Percentiles rank a stretch among this genome's conserved stretches.
phyloP scores from a whole-genome alignment of 2,113 vertebrate genomes.

The Sander lucioperca region DNA sequence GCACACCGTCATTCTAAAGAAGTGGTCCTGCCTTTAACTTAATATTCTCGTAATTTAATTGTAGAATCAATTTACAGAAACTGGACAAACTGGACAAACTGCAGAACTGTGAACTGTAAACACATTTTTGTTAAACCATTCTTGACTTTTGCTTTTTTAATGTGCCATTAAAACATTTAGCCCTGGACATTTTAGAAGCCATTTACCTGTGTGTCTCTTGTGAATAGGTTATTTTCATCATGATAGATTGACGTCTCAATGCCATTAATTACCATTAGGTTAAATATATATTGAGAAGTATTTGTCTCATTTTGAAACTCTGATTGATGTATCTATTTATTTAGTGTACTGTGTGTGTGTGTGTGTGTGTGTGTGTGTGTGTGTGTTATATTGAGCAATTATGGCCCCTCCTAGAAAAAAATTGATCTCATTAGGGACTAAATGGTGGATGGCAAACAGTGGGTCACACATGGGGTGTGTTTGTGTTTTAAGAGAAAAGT shows the following conservation, averaged over 20 bases:
- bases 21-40: not conserved
- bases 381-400: constrained; percentile 74
- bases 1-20: not conserved
- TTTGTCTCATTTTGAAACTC: constrained; percentile 67
- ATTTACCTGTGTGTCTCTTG: constrained; percentile 24
- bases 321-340: constrained; percentile 65
- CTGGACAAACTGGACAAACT: not conserved
- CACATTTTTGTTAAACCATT: not conserved
- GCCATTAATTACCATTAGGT: constrained; percentile 74
- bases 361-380: constrained; percentile 12
- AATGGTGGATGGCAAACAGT: constrained; percentile 71
- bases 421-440: constrained; percentile 76
- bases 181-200: constrained; percentile 26
- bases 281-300: constrained; percentile 73
- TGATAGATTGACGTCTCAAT: constrained; percentile 55
- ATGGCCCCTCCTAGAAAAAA: constrained; percentile 63
- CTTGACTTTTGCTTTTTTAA: not conserved
- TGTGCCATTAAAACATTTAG: constrained; percentile 27
- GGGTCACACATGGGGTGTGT: constrained; percentile 68
- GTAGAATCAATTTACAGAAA: not conserved
- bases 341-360: not conserved
- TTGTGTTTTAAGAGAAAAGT: constrained; percentile 61
- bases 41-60: not conserved
- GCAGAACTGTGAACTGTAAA: not conserved
- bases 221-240: constrained; percentile 49